Base-by-base conservation (phyloP, 2,888 invertebrate genomes). In the Drosophila mayaguana region DNA sequence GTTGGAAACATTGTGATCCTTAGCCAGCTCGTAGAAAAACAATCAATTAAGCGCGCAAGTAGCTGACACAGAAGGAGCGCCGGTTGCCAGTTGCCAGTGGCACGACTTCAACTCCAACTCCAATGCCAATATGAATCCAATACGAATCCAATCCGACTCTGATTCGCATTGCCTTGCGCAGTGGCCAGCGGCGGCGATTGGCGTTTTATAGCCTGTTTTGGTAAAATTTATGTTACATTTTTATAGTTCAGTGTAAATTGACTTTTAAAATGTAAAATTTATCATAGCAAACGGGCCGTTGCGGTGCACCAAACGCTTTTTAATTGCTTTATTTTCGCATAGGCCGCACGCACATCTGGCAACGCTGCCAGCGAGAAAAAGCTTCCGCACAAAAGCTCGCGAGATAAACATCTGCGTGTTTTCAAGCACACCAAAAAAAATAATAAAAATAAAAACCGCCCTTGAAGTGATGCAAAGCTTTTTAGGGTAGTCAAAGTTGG, bases 161-260 rank as follows among this genome's bases (percentile, higher is more conserved):
- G 53, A 45, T 28, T 51, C 50, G 46, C 34, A 62, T 46, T 53
- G 68, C 34, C 62, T 68, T 28, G 28, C 54, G 22, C 40, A 22
- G 59, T 54, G 32, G 43, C 59, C 42, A 34, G n/a, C 53, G 53
- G 48, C 36, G 71, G 28, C 38, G 63, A 50, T 63, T 63, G 67
- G 75, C 83, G 74, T 91, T 85, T 89, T 89, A 88, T 88, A 77
- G 83, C 83, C 83, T 86, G 86, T 81, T 90, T 88, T 80, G 81
- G 73, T 78, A 81, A 78, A 90, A 91, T 91, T 92, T 92, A 91
- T 91, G 90, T 84, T 87, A 89, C 89, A 88, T 88, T 91, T 91
- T 91, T 91, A 91, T 91, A 90, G 91, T 91, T 92, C 91, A 91
- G 92, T 92, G 92, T 92, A 91, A 91, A 91, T 91, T 91, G 91